A percentile compares a stretch with the other conserved stretches of the same genome.
phyloP scores from a whole-genome alignment of 2,113 vertebrate species.

The Cricetomys ansorgei region DNA sequence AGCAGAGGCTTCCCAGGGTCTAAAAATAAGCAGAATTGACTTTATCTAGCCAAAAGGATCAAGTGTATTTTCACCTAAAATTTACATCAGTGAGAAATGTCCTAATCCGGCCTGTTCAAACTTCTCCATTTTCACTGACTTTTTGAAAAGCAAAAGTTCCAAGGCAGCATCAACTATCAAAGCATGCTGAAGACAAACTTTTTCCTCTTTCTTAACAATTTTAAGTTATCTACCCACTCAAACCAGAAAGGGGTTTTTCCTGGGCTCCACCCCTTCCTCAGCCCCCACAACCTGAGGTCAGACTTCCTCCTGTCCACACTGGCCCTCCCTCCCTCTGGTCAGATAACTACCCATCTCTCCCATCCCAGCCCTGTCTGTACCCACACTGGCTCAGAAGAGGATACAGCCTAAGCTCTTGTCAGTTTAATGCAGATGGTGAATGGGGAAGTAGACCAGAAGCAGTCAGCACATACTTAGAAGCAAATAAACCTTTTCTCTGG shows the following conservation, averaged over 20 bases:
- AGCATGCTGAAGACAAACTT: background rate
- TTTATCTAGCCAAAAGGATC: background rate
- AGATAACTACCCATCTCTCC: background rate
- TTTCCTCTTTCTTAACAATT: background rate
- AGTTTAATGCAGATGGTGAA: background rate
- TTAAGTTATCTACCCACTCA: background rate
- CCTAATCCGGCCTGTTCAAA: background rate
- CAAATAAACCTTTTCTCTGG: background rate
- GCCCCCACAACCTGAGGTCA: background rate
- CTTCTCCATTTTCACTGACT: background rate
- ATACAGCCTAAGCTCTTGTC: background rate
- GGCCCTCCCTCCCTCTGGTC: background rate
- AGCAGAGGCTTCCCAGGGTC: background rate
- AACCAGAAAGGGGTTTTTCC: conserved; percentile 40
- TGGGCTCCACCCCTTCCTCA: background rate
- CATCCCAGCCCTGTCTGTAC: background rate
- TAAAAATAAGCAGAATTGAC: background rate
- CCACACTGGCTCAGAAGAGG: background rate
- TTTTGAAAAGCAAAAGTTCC: background rate
- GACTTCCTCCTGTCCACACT: background rate
- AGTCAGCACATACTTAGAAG: background rate
- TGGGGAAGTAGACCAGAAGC: background rate
- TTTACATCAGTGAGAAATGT: background rate
- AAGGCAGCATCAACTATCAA: background rate
- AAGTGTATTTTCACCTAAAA: background rate